Evolutionary conservation across 2,888 invertebrate genomes (phyloP).

Genomic region (Alitta virens): DNA sequence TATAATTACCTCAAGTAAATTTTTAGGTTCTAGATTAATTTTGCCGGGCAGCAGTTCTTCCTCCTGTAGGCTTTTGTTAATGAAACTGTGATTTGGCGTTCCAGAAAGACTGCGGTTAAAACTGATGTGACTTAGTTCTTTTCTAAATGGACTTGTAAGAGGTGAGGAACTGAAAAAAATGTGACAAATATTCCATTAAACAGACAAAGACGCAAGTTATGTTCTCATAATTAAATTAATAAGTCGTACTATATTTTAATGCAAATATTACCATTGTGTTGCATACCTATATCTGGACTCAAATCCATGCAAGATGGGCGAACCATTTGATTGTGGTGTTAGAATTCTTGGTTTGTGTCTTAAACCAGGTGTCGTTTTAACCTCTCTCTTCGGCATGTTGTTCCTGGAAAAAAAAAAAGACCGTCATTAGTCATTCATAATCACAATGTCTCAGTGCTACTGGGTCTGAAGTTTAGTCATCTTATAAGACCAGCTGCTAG

Average conservation of each 20-base stretch:
- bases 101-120: background rate
- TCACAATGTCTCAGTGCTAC: too few relatives aligned
- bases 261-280: too few relatives aligned
- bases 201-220: too few relatives aligned
- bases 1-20: conserved; percentile 16
- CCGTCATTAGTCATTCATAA: too few relatives aligned
- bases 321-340: background rate
- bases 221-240: too few relatives aligned
- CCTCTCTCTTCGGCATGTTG: conserved; percentile 9
- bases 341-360: background rate
- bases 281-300: too few relatives aligned
- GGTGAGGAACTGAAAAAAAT: background rate
- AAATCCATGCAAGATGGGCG: background rate
- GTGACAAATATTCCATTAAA: too few relatives aligned
- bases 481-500: too few relatives aligned
- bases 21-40: conserved; percentile 18
- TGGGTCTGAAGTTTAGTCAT: too few relatives aligned
- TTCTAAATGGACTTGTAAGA: background rate
- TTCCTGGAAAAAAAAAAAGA: too few relatives aligned
- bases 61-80: background rate
- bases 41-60: conserved; percentile 4
- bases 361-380: conserved; percentile 13
- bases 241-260: too few relatives aligned
- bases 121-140: too few relatives aligned
- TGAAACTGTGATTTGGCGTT: background rate